Conservation (phyloP, 2,113 vertebrate genomes). For the Centropus bengalensis region DNA sequence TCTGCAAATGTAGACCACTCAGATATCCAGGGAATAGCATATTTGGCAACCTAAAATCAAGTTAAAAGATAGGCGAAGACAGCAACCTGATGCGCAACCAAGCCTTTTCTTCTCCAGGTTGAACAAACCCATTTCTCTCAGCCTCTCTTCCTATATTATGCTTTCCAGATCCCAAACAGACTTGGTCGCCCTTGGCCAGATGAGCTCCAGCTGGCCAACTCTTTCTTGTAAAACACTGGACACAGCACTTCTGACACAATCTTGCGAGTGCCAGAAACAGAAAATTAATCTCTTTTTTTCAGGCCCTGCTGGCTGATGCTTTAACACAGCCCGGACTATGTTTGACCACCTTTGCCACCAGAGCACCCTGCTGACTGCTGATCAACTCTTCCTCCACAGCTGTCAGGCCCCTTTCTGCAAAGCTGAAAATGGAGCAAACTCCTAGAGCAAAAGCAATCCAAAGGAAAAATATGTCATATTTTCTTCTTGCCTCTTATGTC, state of each 20-base stretch:
- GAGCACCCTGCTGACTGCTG: background rate
- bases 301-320: background rate
- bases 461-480: background rate
- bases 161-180: background rate
- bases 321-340: background rate
- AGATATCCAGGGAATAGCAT: background rate
- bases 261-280: background rate
- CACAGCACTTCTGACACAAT: background rate
- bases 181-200: background rate
- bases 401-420: background rate
- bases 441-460: background rate
- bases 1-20: background rate
- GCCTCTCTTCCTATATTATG: background rate
- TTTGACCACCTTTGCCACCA: background rate
- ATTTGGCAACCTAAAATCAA: background rate
- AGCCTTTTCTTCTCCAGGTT: background rate
- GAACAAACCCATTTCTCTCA: background rate
- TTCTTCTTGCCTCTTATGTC: background rate
- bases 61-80: fast-evolving
- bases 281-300: background rate
- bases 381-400: background rate
- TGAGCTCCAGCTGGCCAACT: background rate
- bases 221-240: background rate
- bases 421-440: background rate
- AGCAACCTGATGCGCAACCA: background rate